Evolutionary conservation across 2,113 vertebrate genomes (phyloP).

Genomic region (Gambusia holbrooki): DNA sequence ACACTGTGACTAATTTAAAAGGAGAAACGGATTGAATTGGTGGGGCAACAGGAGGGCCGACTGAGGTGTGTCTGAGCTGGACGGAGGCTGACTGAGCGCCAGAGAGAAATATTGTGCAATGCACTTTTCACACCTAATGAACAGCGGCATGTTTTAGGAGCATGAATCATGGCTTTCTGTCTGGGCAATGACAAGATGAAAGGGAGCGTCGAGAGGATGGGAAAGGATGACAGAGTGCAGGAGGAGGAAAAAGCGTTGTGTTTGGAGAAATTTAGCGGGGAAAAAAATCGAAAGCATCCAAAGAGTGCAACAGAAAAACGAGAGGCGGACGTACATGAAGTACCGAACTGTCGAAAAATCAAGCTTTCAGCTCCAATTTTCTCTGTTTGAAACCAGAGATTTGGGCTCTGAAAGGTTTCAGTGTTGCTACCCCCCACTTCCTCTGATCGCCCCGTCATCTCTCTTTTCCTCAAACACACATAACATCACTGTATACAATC

Average conservation of each 20-base stretch:
- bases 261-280: constrained; percentile 20
- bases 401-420: constrained; percentile 63
- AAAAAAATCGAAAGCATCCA: constrained; percentile 23
- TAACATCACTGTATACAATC: constrained; percentile 29
- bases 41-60: constrained; percentile 36
- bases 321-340: constrained; percentile 42
- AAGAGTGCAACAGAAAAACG: constrained; percentile 1
- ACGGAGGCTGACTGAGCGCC: constrained; percentile 34
- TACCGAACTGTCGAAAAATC: constrained; percentile 60
- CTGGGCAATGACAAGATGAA: constrained; percentile 54
- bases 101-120: constrained; percentile 50
- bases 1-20: constrained; percentile 25
- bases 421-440: constrained; percentile 24
- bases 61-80: constrained; percentile 46
- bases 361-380: constrained; percentile 79
- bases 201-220: constrained; percentile 21
- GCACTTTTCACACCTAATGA: constrained; percentile 79
- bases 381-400: constrained; percentile 76
- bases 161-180: constrained; percentile 65
- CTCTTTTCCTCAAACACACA: constrained; percentile 34
- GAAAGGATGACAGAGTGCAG: constrained; percentile 19
- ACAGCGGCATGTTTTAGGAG: constrained; percentile 75
- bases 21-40: constrained; percentile 16
- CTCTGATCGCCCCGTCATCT: background rate
- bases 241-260: constrained; percentile 1